These are phyloP conservation scores for Drosophila kikkawai DNA, from an alignment of 1,140 invertebrate species.

Conservation along the genomic window DNA sequence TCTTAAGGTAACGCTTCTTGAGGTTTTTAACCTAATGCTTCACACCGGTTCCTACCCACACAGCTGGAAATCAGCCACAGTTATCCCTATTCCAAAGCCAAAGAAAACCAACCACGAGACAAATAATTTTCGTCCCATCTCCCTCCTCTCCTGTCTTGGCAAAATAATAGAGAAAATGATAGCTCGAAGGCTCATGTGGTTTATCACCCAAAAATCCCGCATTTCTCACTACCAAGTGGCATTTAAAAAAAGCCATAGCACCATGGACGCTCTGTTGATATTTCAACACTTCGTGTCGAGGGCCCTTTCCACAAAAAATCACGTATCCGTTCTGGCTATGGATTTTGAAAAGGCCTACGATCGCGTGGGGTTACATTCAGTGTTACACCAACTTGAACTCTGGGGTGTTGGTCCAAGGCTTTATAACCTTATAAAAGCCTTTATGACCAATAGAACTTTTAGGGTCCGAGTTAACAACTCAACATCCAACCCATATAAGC, in stretches of 20 bases:
- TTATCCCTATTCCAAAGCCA: background rate
- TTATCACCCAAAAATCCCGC: background rate
- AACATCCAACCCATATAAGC: no score
- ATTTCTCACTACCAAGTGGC: background rate
- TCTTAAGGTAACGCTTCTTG: background rate
- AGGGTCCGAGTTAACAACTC: background rate
- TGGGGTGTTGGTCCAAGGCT: conserved; percentile 5
- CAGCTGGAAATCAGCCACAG: background rate
- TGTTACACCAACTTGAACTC: background rate
- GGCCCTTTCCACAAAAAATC: no score
- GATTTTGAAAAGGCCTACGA: no score
- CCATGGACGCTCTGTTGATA: background rate
- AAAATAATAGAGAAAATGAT: background rate
- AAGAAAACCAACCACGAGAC: background rate
- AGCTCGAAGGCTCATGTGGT: background rate
- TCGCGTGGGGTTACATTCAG: no score
- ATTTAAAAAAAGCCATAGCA: conserved; percentile 1
- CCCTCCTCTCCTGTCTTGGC: background rate
- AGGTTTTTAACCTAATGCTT: background rate
- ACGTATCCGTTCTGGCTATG: no score
- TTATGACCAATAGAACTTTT: background rate
- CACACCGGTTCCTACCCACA: background rate
- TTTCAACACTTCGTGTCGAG: no score
- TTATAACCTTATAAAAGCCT: background rate
- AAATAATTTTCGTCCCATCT: background rate